Percentiles rank a stretch among this genome's conserved stretches.
Evolutionary conservation across 2,113 vertebrate species (phyloP).

Genomic region (Oxyruncus cristatus): DNA sequence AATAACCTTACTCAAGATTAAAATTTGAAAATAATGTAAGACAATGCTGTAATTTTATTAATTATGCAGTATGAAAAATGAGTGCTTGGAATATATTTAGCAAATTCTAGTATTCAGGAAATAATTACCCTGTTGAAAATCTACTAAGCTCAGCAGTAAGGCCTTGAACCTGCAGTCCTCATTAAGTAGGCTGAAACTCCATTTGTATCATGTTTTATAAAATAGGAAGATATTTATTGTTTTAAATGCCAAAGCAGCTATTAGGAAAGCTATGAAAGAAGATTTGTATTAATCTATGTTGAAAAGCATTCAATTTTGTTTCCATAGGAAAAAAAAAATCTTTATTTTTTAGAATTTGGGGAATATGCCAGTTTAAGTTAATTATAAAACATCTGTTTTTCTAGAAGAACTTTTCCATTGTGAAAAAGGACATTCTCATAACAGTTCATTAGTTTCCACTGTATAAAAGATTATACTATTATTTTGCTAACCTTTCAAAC

Average conservation of each 20-base stretch:
- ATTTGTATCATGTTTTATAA: neutral
- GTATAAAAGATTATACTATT: neutral
- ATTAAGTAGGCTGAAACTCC: neutral
- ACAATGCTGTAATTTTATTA: slow-evolving; percentile 49
- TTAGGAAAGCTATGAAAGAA: neutral
- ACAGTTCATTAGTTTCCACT: neutral
- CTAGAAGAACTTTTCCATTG: neutral
- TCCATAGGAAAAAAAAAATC: neutral
- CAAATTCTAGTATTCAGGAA: slow-evolving; percentile 31
- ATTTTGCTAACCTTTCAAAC: neutral
- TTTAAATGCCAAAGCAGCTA: neutral
- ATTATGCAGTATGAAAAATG: slow-evolving; percentile 38
- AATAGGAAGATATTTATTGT: neutral
- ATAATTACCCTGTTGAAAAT: slow-evolving; percentile 40
- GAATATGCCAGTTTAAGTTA: neutral
- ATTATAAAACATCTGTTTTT: neutral
- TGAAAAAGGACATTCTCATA: neutral
- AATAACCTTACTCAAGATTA: slow-evolving; percentile 25
- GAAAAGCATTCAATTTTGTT: neutral
- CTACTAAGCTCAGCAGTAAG: slow-evolving; percentile 29
- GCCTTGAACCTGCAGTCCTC: neutral
- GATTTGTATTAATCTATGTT: neutral
- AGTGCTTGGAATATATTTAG: slow-evolving; percentile 42
- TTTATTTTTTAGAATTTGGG: neutral
- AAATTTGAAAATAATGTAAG: slow-evolving; percentile 50